Evolutionary conservation across 2,888 invertebrate genomes (phyloP).

Genomic region (Axea sp.): DNA sequence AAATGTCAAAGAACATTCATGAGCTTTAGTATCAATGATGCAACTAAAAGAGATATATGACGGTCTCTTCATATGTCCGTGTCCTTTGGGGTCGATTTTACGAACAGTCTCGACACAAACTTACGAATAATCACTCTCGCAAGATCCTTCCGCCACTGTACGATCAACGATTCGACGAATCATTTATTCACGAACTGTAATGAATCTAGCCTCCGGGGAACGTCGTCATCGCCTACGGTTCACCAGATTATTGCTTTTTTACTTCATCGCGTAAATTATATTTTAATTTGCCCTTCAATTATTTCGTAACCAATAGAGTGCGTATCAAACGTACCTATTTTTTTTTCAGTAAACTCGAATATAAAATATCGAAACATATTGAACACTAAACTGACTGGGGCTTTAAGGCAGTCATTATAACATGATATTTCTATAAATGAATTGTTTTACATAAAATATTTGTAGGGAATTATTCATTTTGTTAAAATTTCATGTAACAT

Average conservation of each 20-base stretch:
- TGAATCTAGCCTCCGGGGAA: slow-evolving; percentile 75
- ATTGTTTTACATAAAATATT: too few relatives aligned
- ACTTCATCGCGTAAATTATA: slow-evolving; percentile 31
- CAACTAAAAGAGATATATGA: slow-evolving; percentile 74
- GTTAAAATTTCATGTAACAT: too few relatives aligned
- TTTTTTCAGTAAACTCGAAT: too few relatives aligned
- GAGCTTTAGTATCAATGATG: slow-evolving; percentile 74
- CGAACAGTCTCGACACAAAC: slow-evolving; percentile 70
- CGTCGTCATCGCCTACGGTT: slow-evolving; percentile 71
- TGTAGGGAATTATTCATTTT: too few relatives aligned
- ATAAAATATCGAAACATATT: too few relatives aligned
- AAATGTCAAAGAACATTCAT: slow-evolving; percentile 53
- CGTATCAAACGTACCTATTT: not conserved
- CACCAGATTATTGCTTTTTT: slow-evolving; percentile 47
- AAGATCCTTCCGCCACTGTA: slow-evolving; percentile 37
- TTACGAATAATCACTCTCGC: slow-evolving; percentile 77
- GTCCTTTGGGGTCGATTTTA: slow-evolving; percentile 77
- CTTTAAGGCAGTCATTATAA: too few relatives aligned
- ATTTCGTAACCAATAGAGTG: slow-evolving; percentile 5
- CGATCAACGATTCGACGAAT: slow-evolving; percentile 69
- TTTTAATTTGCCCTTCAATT: slow-evolving; percentile 31
- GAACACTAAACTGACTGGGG: too few relatives aligned
- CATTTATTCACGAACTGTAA: slow-evolving; percentile 76
- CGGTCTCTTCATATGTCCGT: slow-evolving; percentile 59
- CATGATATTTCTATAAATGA: too few relatives aligned